Evolutionary conservation across 53 echinoderm and acorn worm genomes (phyloP), one percentile per base, ranked within the genome.

Genomic region (Mesocentrotus franciscanus): DNA sequence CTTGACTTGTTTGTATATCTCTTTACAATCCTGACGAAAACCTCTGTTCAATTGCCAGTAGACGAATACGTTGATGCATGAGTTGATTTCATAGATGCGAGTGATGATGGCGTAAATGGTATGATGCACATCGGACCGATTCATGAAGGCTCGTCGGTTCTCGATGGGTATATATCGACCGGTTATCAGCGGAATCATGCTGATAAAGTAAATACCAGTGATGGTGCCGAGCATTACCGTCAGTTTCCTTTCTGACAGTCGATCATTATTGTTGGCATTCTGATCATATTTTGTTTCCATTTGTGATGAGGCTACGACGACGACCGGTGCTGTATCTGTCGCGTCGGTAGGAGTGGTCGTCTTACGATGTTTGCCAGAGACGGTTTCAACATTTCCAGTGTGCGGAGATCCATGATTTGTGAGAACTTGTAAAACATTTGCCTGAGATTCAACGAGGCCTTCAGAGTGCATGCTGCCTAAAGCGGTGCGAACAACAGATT

Each of bases 81-180:
- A 30, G 61, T 90, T 90, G 10, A 90, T 29, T 14, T 90, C 60
- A 60, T 29, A 60, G 29, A 60, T 12, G 15, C 90, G 90, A 90
- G 61, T 32, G 60, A 60, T 29, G 5, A 90, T 90, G 90, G 90
- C 90, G 61, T 90, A 90, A 30, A 90, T 1, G 16, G 90, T 90
- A 20, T 90, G 90, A 61, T 90, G 90, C 2, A 30, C 33, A 39
- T 90, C 11, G 10, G 90, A 90, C 27, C 30, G 26, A 33, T 18
- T 60, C 90, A 90, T 90, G 33, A 90, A 90, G 11, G 90, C 90
- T 14, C 29, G 60, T 27, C 89, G 60, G 9, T 9, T 58, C 60
- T 59, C 89, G 10, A 89, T 27, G 10, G 89, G 89, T 29, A 58
- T 60, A n/a, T 59, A 89, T 57, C 89, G 58, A 42, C 89, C 59